phyloP scores from a whole-genome alignment of 2,888 invertebrate genomes.

The Ennomos erosarius region DNA sequence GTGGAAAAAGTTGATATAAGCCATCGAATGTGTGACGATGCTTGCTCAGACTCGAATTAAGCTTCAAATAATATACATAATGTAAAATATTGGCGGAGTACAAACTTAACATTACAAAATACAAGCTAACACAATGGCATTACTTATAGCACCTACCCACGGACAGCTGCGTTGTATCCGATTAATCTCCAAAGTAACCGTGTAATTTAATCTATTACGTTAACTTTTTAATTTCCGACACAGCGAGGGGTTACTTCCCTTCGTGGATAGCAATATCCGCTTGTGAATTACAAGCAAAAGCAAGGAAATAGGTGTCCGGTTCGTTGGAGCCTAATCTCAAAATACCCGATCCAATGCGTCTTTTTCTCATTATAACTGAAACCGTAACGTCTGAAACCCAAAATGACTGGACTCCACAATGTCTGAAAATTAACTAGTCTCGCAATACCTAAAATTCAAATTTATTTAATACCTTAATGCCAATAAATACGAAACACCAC shows the following conservation, averaged over 20 bases:
- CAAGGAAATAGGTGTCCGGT: constrained; percentile 39
- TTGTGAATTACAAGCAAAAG: constrained; percentile 43
- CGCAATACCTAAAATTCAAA: too few species aligned
- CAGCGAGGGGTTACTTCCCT: constrained; percentile 17
- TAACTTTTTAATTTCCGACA: constrained; percentile 38
- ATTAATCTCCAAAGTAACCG: constrained; percentile 53
- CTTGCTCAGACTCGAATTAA: constrained; percentile 18
- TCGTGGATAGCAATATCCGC: constrained; percentile 46
- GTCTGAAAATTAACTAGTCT: too few species aligned
- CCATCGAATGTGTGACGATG: constrained; percentile 10
- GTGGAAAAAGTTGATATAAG: constrained; percentile 1
- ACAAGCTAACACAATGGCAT: constrained; percentile 58
- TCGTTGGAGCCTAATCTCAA: too few species aligned
- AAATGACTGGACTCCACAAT: too few species aligned
- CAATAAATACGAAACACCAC: too few species aligned
- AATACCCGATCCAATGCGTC: not conserved
- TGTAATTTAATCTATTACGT: constrained; percentile 40
- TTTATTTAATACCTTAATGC: too few species aligned
- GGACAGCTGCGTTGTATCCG: constrained; percentile 50
- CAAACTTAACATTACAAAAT: constrained; percentile 43
- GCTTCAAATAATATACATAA: constrained; percentile 39
- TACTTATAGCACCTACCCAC: constrained; percentile 54
- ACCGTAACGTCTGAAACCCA: too few species aligned
- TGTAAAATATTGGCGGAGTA: constrained; percentile 51
- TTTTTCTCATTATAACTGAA: not conserved